Conservation (phyloP, 2,888 invertebrate genomes). For the Hipparchia semele region DNA sequence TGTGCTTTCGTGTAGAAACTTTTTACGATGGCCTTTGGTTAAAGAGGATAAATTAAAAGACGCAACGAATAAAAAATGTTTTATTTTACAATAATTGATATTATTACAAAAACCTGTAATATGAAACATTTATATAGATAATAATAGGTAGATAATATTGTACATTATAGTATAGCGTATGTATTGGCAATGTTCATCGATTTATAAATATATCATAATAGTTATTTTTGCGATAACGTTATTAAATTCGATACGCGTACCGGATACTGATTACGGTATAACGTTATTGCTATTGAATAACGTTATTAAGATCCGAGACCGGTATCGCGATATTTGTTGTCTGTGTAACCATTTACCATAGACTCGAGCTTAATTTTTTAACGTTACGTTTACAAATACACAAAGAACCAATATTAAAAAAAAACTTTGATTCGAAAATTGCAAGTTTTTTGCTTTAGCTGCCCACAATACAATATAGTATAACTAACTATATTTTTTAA, state of each 20-base stretch:
- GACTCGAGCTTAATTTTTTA: background rate
- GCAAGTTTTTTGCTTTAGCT: too few species aligned
- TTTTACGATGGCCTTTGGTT: too few species aligned
- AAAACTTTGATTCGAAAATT: too few species aligned
- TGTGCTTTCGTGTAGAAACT: too few species aligned
- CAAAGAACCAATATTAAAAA: too few species aligned
- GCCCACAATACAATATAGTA: too few species aligned
- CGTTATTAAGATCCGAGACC: background rate
- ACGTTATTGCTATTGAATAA: background rate
- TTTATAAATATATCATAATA: background rate
- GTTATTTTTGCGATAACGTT: background rate
- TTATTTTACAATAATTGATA: constrained; percentile 7
- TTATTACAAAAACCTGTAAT: constrained; percentile 22
- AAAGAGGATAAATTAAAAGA: background rate
- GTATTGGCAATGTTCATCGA: background rate
- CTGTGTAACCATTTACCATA: background rate
- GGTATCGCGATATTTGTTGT: background rate
- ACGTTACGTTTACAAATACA: background rate
- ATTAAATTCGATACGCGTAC: background rate
- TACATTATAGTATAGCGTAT: background rate
- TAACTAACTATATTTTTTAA: too few species aligned
- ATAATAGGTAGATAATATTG: background rate
- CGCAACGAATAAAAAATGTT: constrained; percentile 6
- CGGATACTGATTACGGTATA: background rate
- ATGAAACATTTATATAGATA: constrained; percentile 7